These are phyloP conservation scores for Tinea trinotella DNA, from an alignment of 2,888 invertebrate species.

Conservation along the genomic window DNA sequence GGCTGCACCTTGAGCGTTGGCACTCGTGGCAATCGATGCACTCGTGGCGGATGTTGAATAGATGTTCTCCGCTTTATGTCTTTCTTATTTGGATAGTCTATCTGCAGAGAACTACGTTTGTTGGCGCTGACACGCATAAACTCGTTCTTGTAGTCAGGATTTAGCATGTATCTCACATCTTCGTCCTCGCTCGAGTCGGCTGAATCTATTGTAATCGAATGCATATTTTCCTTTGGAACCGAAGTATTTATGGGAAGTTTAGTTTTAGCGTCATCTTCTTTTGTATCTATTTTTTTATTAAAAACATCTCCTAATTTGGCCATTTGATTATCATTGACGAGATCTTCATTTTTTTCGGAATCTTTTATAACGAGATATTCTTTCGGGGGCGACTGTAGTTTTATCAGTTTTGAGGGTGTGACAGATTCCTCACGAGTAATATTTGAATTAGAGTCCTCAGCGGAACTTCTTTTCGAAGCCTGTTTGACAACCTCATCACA, in stretches of 20 bases:
- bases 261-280: not conserved
- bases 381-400: not conserved
- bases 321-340: slow-evolving; percentile 23
- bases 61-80: slow-evolving; percentile 38
- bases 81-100: slow-evolving; percentile 31
- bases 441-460: not conserved
- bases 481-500: no score
- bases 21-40: not conserved
- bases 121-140: slow-evolving; percentile 53
- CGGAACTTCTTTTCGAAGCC: not conserved
- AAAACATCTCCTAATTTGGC: not conserved
- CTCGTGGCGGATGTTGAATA: slow-evolving; percentile 34
- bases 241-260: not conserved
- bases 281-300: not conserved
- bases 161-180: slow-evolving; percentile 53
- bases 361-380: slow-evolving; percentile 11
- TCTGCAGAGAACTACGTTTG: slow-evolving; percentile 54
- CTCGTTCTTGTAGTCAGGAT: slow-evolving; percentile 38
- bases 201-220: not conserved
- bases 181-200: slow-evolving; percentile 45
- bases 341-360: slow-evolving; percentile 21
- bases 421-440: not conserved
- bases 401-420: not conserved
- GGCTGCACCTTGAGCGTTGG: not conserved
- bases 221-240: not conserved